These are phyloP conservation scores for Hypomesus transpacificus DNA, from an alignment of 2,113 vertebrate genomes.

Conservation along the genomic window DNA sequence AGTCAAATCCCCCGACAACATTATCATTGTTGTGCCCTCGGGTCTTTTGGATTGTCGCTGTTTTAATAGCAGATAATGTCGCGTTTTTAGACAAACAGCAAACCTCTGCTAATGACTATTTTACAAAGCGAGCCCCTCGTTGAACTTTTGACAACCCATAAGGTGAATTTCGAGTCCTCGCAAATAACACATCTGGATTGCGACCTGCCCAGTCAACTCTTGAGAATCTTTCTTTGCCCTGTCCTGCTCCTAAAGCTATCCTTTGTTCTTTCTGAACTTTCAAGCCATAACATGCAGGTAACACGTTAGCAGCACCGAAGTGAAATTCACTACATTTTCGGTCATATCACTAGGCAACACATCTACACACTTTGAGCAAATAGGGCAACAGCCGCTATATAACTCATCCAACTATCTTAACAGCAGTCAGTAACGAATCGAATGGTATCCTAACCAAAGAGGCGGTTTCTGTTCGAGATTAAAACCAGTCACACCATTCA, in stretches of 20 bases:
- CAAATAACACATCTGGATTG: constrained; percentile 42
- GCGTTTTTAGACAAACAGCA: constrained; percentile 54
- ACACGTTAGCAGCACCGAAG: not conserved
- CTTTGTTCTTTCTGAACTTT: not conserved
- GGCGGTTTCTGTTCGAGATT: not conserved
- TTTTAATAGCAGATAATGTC: constrained; percentile 63
- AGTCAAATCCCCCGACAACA: constrained; percentile 73
- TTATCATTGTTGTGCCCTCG: constrained; percentile 65
- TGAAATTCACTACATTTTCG: too few relatives aligned
- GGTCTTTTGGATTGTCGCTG: constrained; percentile 68
- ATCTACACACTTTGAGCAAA: not conserved
- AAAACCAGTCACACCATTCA: not conserved
- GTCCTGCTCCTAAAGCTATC: not conserved
- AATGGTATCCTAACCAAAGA: not conserved
- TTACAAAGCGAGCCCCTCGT: not conserved
- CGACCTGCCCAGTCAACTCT: constrained; percentile 55
- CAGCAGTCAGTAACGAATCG: not conserved
- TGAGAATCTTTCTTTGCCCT: not conserved
- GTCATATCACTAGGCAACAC: too few relatives aligned
- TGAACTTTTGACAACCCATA: constrained; percentile 5
- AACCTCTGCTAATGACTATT: constrained; percentile 2
- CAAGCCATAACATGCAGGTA: not conserved
- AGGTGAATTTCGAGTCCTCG: not conserved
- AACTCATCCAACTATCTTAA: not conserved
- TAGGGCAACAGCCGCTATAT: not conserved